phyloP scores from a whole-genome alignment of 2,113 vertebrate species.

The Peromyscus leucopus region DNA sequence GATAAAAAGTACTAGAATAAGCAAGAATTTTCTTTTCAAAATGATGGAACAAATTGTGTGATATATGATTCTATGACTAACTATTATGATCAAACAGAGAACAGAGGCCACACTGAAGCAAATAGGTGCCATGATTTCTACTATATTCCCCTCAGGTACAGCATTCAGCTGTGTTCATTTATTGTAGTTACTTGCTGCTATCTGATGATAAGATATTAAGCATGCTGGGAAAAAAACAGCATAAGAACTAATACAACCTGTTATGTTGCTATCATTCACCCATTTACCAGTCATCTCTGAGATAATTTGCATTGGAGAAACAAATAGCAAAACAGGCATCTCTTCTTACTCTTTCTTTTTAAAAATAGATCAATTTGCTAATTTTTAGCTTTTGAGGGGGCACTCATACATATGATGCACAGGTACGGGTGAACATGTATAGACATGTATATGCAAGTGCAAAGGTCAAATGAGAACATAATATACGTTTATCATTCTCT shows the following conservation, averaged over 20 bases:
- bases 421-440: neutral
- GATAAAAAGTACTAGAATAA: constrained; percentile 19
- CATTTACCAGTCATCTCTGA: neutral
- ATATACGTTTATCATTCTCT: no score
- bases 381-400: neutral
- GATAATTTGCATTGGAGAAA: neutral
- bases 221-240: neutral
- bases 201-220: neutral
- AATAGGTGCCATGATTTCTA: neutral
- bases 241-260: neutral
- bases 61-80: neutral
- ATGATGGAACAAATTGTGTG: neutral
- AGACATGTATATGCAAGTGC: neutral
- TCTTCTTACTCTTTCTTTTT: neutral
- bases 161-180: neutral
- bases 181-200: neutral
- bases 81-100: neutral
- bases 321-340: neutral
- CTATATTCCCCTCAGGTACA: neutral
- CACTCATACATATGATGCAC: neutral
- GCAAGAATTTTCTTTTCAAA: neutral
- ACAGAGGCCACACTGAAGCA: neutral
- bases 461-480: neutral
- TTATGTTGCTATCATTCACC: neutral
- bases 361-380: neutral